Evolutionary conservation across 2,888 invertebrate genomes (phyloP).

Genomic region (Cetonia aurata): DNA sequence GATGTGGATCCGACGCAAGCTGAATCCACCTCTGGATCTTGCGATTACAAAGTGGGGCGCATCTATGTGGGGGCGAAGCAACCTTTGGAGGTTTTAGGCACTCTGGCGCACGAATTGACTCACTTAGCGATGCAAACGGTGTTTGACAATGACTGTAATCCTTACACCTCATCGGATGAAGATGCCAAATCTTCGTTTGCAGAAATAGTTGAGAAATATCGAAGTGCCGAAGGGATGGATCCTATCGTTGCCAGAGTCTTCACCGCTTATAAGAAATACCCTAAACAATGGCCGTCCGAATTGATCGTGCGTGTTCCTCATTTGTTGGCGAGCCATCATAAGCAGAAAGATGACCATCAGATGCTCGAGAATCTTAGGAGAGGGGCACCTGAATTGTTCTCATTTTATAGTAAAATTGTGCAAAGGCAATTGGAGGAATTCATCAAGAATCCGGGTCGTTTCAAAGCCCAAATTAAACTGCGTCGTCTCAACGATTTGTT

Average conservation of each 20-base stretch:
- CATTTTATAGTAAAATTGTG: background rate
- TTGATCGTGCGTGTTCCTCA: slow-evolving; percentile 2
- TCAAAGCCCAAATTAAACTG: background rate
- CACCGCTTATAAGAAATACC: background rate
- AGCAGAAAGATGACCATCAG: background rate
- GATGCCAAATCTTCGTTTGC: background rate
- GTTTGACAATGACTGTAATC: slow-evolving; percentile 3
- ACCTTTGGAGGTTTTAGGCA: background rate
- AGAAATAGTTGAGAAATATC: slow-evolving; percentile 4
- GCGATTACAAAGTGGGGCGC: background rate
- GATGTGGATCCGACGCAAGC: background rate
- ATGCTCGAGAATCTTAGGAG: background rate
- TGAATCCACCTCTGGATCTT: background rate
- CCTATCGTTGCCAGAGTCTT: background rate
- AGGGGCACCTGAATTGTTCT: slow-evolving; percentile 2
- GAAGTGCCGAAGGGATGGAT: background rate
- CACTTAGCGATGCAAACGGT: slow-evolving; percentile 19
- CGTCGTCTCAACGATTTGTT: slow-evolving; percentile 14
- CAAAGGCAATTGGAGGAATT: slow-evolving; percentile 4
- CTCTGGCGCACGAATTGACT: slow-evolving; percentile 1
- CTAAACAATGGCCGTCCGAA: slow-evolving; percentile 8
- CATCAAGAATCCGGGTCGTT: background rate
- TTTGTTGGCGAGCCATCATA: background rate
- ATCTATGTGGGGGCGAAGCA: slow-evolving; percentile 6
- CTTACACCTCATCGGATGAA: background rate